Conservation (phyloP, 2,797 vertebrate genomes). For the Amphiprion clarkii region DNA sequence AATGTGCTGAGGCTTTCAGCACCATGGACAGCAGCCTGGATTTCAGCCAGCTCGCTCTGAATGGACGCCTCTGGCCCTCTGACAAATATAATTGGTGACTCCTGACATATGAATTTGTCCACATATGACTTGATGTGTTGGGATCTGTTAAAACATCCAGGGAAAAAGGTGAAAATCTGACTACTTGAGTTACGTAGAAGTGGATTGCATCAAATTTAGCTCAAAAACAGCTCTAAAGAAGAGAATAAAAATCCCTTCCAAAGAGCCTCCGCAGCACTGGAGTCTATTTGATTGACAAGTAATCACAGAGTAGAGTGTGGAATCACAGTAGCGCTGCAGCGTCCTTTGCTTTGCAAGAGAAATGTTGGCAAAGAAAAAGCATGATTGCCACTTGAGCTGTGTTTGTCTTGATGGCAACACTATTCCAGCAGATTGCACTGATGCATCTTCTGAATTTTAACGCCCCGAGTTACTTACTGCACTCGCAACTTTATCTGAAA, state of each 20-base stretch:
- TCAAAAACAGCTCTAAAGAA: neutral
- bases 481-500: slow-evolving; percentile 32
- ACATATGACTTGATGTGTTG: neutral
- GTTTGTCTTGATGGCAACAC: slow-evolving; percentile 29
- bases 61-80: no score
- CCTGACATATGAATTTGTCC: no score
- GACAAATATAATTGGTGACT: no score
- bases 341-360: slow-evolving; percentile 6
- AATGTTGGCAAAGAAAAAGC: slow-evolving; percentile 24
- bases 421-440: slow-evolving; percentile 16
- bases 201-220: neutral
- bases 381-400: slow-evolving; percentile 43
- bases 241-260: neutral
- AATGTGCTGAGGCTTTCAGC: no score
- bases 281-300: slow-evolving; percentile 37
- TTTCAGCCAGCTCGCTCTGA: no score
- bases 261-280: neutral
- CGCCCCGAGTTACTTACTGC: slow-evolving; percentile 10
- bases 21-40: no score
- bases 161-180: neutral
- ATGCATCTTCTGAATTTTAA: slow-evolving; percentile 42
- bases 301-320: slow-evolving; percentile 27
- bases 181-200: neutral
- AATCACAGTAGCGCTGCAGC: slow-evolving; percentile 15
- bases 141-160: neutral